Evolutionary conservation across 2,797 vertebrate genomes (phyloP).

Genomic region (Myotis myotis): DNA sequence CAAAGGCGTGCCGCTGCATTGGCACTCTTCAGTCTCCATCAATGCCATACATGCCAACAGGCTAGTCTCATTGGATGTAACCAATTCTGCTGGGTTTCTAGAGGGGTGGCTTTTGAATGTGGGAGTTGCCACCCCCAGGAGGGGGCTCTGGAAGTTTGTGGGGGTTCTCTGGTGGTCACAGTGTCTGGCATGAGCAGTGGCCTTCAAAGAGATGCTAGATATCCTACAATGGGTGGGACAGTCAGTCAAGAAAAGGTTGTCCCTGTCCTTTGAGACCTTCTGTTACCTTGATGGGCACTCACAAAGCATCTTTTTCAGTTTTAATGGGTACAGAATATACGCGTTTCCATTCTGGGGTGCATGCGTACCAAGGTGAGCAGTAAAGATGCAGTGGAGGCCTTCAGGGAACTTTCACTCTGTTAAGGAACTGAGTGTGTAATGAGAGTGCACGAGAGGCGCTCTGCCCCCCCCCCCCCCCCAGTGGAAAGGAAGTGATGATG

Average conservation of each 20-base stretch:
- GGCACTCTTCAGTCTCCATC: fast-evolving
- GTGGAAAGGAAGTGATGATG: neutral
- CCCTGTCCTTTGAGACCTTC: neutral
- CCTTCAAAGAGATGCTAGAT: neutral
- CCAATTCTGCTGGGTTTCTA: neutral
- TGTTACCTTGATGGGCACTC: neutral
- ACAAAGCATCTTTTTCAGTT: neutral
- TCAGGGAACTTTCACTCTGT: neutral
- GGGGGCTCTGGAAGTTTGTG: neutral
- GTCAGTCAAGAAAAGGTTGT: neutral
- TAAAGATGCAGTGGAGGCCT: neutral
- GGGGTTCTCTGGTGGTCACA: neutral
- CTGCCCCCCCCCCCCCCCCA: neutral
- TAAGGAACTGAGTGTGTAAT: neutral
- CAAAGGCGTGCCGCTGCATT: fast-evolving
- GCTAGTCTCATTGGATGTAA: no score
- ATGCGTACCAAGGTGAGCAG: neutral
- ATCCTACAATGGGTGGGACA: neutral
- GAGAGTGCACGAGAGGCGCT: neutral
- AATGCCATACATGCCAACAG: neutral
- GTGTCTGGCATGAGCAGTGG: neutral
- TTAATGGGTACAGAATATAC: neutral
- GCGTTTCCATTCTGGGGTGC: neutral
- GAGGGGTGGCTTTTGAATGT: neutral
- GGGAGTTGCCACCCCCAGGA: neutral